A percentile compares a stretch with the other conserved stretches of the same genome.
phyloP scores from a whole-genome alignment of 2,888 invertebrate species.

The Drosophila pegasa region DNA sequence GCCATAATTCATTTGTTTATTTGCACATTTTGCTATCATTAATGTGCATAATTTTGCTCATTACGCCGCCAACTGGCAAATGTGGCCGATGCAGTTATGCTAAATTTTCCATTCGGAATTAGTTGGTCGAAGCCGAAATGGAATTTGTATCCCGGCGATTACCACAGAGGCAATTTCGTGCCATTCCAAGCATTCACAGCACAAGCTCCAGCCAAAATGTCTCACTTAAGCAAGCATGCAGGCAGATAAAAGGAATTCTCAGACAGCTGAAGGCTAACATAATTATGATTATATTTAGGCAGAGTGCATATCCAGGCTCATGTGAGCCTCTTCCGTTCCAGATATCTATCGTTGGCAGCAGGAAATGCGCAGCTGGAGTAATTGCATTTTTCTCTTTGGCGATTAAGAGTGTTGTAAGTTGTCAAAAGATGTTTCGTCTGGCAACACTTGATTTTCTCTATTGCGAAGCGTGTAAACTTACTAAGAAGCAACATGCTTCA shows the following conservation, averaged over 20 bases:
- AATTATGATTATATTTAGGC: neutral
- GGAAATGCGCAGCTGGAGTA: neutral
- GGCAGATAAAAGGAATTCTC: neutral
- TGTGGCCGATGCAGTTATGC: conserved; percentile 14
- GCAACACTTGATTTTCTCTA: neutral
- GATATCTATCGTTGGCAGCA: neutral
- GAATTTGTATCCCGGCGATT: neutral
- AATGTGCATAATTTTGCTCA: conserved; percentile 62
- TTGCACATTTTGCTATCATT: conserved; percentile 70
- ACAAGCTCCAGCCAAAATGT: neutral
- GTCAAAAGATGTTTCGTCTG: conserved; percentile 1
- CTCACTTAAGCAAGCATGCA: neutral
- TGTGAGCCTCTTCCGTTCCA: neutral
- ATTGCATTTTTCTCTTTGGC: neutral
- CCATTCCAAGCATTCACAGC: neutral
- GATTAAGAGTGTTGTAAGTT: neutral
- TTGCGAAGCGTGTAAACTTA: neutral
- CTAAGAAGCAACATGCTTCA: neutral
- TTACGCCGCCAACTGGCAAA: conserved; percentile 17
- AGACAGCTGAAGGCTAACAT: neutral
- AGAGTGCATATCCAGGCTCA: neutral
- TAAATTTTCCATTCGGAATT: conserved; percentile 8
- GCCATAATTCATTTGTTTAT: conserved; percentile 69
- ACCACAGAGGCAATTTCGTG: neutral
- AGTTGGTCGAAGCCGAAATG: conserved; percentile 5